Percentiles rank a stretch among this genome's conserved stretches.
These are phyloP conservation scores for Tachina grossa DNA, from an alignment of 2,888 invertebrate species.

Conservation along the genomic window DNA sequence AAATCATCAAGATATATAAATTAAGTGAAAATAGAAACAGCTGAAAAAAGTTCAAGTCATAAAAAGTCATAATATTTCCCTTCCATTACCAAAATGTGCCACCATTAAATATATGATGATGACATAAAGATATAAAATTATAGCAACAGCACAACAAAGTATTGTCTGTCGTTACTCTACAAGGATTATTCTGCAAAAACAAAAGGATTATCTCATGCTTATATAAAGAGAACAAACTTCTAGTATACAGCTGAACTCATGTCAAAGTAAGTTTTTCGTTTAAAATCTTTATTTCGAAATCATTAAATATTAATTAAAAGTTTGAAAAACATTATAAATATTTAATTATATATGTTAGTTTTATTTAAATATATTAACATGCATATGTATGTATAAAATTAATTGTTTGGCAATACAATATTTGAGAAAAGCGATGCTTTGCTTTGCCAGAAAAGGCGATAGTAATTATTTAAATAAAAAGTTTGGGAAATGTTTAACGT, in stretches of 20 bases:
- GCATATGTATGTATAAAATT: no score
- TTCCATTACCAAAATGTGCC: neutral
- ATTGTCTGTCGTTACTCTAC: conserved; percentile 17
- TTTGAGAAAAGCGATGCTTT: no score
- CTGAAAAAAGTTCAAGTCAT: conserved; percentile 3
- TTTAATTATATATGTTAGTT: neutral
- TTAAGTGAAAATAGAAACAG: conserved; percentile 24
- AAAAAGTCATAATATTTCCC: conserved; percentile 48
- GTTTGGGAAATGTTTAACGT: no score
- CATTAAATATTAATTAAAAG: conserved; percentile 25
- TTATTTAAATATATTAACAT: no score
- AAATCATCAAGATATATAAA: conserved; percentile 20
- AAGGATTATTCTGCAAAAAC: conserved; percentile 43
- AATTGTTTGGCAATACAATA: neutral
- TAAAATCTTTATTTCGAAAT: neutral
- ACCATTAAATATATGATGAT: conserved; percentile 36
- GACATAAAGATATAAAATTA: conserved; percentile 28
- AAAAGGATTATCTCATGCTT: conserved; percentile 67
- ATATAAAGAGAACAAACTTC: conserved; percentile 56
- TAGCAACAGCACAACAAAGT: conserved; percentile 16
- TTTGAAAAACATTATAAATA: neutral
- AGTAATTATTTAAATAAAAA: no score
- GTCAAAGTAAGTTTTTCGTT: conserved; percentile 57
- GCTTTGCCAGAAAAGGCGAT: no score
- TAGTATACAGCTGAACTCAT: conserved; percentile 53